Conservation (phyloP, 2,113 vertebrate genomes). For the Aphyosemion australe region DNA sequence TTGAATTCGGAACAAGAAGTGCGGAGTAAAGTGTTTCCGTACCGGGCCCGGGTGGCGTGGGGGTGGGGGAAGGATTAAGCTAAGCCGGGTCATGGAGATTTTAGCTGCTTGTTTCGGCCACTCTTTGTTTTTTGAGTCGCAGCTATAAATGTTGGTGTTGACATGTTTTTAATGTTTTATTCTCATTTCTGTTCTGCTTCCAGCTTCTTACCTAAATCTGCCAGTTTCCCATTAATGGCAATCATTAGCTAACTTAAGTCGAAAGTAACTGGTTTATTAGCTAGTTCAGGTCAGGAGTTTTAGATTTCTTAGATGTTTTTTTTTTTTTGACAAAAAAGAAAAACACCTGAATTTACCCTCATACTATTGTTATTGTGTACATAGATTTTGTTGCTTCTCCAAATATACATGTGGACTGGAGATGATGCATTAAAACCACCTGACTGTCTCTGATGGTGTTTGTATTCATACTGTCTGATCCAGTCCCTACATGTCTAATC, state of each 20-base stretch:
- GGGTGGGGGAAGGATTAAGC: conserved; percentile 69
- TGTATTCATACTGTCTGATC: conserved; percentile 76
- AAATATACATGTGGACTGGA: conserved; percentile 28
- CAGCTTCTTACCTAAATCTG: no score
- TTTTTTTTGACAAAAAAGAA: no score
- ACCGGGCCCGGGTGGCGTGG: conserved; percentile 38
- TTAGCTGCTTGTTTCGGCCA: conserved; percentile 37
- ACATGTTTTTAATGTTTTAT: no score
- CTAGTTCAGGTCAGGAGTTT: no score
- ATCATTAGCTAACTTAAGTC: no score
- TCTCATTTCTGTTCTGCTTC: no score
- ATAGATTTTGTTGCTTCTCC: not conserved
- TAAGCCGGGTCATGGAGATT: conserved; percentile 72
- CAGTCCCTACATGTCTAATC: conserved; percentile 11
- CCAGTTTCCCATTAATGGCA: no score
- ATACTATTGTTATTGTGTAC: not conserved
- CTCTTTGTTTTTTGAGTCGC: conserved; percentile 46
- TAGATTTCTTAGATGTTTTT: no score
- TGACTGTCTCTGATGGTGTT: conserved; percentile 65
- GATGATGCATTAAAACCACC: conserved; percentile 62
- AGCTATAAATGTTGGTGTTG: not conserved
- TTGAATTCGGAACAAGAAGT: not conserved
- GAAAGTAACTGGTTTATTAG: no score
- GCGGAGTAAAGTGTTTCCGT: not conserved
- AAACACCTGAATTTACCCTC: not conserved